Base-by-base conservation (phyloP, 1,140 invertebrate species). In the Drosophila mojavensis region DNA sequence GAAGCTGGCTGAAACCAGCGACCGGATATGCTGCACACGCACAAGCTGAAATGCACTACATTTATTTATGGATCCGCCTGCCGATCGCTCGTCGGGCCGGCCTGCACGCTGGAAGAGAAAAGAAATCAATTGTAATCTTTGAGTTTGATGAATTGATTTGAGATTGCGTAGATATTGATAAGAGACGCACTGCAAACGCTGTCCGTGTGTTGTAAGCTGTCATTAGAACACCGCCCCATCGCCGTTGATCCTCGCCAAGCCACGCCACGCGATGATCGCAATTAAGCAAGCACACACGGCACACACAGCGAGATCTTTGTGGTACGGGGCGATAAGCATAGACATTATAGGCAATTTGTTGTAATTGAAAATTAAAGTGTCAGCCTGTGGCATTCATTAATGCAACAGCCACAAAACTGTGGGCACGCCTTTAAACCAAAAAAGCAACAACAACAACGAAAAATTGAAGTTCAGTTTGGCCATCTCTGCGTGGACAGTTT, bases 301-400 rank as follows among this genome's bases (percentile, higher is more conserved):
- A 33, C 33, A 33, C 54, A 50, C 61, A 50, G 61, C 26, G 26
- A n/a, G 65, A 61, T 60, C 45, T 51, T 10, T 39, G 36, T 20
- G 58, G 58, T 73, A 61, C 50, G 84, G 54, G 84, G 83, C 84
- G 85, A 89, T 89, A 89, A 89, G 84, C 78, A 89, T 89, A 89
- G 84, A 89, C 85, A 89, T 89, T 89, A 89, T 89, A 81, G 84
- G 84, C 84, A 89, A 89, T 89, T 89, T 89, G 84, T 89, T 89
- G 84, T 89, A 89, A 89, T 89, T 89, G 84, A 89, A 89, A 89
- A 89, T 89, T 89, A 89, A 89, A 89, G 84, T 89, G 84, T 89
- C 85, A 90, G 84, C 84, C 84, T 90, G 81, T 84, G 84, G 84
- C 84, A 74, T 81, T 80, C 75, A 80, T 80, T 80, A 78, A 78